Base-by-base conservation (phyloP, 23 tunicate species). In the Ascidia mentula region DNA sequence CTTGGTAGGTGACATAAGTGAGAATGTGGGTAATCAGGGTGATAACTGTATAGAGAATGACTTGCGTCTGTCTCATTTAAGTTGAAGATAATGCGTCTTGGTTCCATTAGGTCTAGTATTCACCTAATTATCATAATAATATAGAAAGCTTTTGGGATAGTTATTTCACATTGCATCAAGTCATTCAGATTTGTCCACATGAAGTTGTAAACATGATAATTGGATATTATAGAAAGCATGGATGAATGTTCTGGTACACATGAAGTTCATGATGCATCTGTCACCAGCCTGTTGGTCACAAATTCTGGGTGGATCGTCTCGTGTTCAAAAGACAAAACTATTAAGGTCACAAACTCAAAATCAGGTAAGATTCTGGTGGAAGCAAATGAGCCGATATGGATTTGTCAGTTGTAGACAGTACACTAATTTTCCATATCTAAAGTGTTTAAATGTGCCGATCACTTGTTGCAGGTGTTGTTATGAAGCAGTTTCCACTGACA, bases 241-340 rank as follows among this genome's bases (percentile, higher is more conserved):
- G 65, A 26, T 6, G 65, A 53, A 20, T 53, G 65, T 28, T 20
- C 65, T 5, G 65, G 12, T 3, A 53, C 13, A 26, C 65, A 7
- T 34, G 38, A 70, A 3, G 13, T 34, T 3, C 74, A 70, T 70
- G 38, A 40, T 22, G 69, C 65, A 0, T 76, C 90, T 0, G 84
- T 86, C 26, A 8, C 73, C 32, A 18, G 73, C 38, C 37, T 86
- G 5, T 59, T 61, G 59, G 80, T 86, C 42, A 86, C 90, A 20
- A 36, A 86, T 0, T 76, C 75, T 59, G 76, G 76, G 59, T 33
- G 46, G 60, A 53, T 86, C 13, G 34, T 86, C 2, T n/a, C 90
- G 0, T 86, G 90, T 34, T 73, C 90, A 26, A 86, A 86, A 42
- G 90, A 86, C 80, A 86, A 86, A 72, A 59, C 75, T 0, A 1